A percentile compares a stretch with the other conserved stretches of the same genome.
Evolutionary conservation across 2,888 invertebrate species (phyloP).

Genomic region (Ichneumon xanthorius): DNA sequence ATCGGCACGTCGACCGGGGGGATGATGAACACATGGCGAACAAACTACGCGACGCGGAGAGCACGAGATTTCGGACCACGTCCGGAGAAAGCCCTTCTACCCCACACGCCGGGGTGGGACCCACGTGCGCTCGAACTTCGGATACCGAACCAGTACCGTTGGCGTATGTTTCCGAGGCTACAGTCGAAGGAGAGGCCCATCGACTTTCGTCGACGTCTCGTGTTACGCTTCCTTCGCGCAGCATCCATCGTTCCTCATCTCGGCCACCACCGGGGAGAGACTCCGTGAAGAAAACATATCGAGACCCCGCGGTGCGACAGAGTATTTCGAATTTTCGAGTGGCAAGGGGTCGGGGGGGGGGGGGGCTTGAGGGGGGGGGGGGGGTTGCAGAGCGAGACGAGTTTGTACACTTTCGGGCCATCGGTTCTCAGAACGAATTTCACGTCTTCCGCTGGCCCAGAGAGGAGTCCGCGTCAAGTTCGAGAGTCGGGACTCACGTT

Average conservation of each 20-base stretch:
- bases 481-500: conserved; percentile 57
- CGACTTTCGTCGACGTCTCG: conserved; percentile 74
- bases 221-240: conserved; percentile 73
- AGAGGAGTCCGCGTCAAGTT: conserved; percentile 10
- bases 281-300: conserved; percentile 60
- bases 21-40: conserved; percentile 82
- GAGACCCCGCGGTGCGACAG: conserved; percentile 59
- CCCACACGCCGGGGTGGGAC: conserved; percentile 76
- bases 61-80: conserved; percentile 48
- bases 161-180: not conserved
- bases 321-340: conserved; percentile 67
- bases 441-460: conserved; percentile 49
- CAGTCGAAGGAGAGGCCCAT: conserved; percentile 43
- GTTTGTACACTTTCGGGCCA: conserved; percentile 53
- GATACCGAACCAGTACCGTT: not conserved
- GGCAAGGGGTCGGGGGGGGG: conserved; percentile 20
- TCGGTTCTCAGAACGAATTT: conserved; percentile 66
- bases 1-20: conserved; percentile 39
- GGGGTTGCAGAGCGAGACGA: conserved; percentile 35
- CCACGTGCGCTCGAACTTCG: conserved; percentile 74
- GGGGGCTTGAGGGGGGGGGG: not conserved
- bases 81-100: conserved; percentile 82
- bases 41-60: conserved; percentile 72
- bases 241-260: not conserved
- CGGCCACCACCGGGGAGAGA: conserved; percentile 39